Conservation (phyloP, 2,797 vertebrate genomes). For the Tokudaia muenninki region DNA sequence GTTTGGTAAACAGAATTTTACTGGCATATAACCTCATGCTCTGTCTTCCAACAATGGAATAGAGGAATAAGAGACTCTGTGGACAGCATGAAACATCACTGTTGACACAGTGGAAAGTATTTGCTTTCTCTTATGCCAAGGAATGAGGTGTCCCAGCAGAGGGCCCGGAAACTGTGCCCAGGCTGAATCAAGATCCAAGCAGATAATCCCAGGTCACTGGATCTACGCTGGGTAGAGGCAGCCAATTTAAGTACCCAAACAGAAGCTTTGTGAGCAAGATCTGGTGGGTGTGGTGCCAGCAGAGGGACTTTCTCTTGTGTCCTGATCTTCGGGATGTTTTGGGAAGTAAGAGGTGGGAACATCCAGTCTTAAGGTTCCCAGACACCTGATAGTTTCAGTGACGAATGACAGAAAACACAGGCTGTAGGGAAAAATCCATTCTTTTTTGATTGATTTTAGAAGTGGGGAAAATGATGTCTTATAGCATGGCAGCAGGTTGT, state of each 20-base stretch:
- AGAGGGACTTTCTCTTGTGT: fast-evolving
- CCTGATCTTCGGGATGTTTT: background rate
- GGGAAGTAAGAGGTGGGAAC: background rate
- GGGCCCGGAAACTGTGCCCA: background rate
- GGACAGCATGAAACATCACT: background rate
- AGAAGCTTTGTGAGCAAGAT: background rate
- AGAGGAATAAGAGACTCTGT: background rate
- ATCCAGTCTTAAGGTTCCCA: background rate
- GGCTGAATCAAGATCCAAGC: background rate
- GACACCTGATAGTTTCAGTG: background rate
- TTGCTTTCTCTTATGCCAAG: background rate
- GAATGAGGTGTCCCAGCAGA: background rate
- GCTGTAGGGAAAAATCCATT: too few relatives aligned
- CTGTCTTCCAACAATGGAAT: background rate
- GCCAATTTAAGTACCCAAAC: background rate
- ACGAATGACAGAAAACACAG: background rate
- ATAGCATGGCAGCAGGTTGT: too few relatives aligned
- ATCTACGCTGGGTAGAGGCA: background rate
- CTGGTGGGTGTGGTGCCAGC: background rate
- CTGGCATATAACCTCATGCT: background rate
- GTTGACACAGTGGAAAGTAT: background rate
- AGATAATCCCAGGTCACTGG: fast-evolving
- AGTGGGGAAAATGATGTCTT: background rate
- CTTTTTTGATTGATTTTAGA: background rate
- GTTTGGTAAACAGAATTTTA: background rate